Evolutionary conservation across 2,113 vertebrate species (phyloP).

Genomic region (Hydropotes inermis): DNA sequence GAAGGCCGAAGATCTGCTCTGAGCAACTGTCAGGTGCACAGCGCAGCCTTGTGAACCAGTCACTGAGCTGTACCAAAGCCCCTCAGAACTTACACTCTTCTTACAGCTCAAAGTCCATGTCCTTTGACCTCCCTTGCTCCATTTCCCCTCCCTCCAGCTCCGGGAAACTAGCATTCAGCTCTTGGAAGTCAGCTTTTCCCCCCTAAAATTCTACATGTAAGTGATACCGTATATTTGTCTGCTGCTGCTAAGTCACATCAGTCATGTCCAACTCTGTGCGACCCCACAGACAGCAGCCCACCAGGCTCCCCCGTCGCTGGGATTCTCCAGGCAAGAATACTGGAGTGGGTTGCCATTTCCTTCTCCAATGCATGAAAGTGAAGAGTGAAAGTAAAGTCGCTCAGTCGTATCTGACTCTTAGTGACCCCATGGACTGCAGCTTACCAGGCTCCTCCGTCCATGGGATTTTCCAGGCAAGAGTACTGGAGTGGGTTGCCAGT

Average conservation of each 20-base stretch:
- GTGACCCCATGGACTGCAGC: not conserved
- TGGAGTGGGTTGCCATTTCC: not conserved
- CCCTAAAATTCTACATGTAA: not conserved
- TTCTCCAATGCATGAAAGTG: not conserved
- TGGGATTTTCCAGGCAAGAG: not conserved
- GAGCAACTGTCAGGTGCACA: not conserved
- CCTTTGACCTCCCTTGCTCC: not conserved
- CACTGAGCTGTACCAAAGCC: not conserved
- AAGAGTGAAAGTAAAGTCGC: not conserved
- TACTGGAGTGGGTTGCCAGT: not conserved
- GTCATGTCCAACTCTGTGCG: not conserved
- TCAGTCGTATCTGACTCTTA: not conserved
- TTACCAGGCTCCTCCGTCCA: not conserved
- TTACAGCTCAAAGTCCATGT: not conserved
- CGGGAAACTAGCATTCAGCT: not conserved
- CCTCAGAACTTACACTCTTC: not conserved
- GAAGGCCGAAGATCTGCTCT: not conserved
- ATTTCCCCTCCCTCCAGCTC: not conserved
- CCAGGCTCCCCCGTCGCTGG: not conserved
- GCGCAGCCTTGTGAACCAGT: not conserved
- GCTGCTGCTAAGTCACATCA: not conserved
- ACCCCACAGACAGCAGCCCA: not conserved
- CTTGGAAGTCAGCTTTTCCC: not conserved
- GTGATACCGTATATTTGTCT: not conserved
- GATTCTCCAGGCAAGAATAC: not conserved